Conservation (phyloP, 2,888 invertebrate species). For the Limenitis camilla region DNA sequence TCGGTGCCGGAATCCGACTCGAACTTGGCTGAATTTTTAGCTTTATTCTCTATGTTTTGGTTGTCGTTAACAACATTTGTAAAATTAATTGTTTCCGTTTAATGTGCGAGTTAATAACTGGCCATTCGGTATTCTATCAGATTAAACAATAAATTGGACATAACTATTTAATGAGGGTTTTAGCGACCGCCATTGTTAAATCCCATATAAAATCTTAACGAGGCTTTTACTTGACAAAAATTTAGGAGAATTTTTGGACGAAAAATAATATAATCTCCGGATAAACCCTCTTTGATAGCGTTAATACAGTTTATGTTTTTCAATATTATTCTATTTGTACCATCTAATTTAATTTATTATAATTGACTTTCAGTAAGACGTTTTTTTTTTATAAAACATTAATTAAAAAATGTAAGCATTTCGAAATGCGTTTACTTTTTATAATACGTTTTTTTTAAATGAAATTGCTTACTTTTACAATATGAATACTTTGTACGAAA, state of each 20-base stretch:
- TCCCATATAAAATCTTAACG: slow-evolving; percentile 14
- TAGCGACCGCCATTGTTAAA: slow-evolving; percentile 31
- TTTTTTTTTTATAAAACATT: no score
- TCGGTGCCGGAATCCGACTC: no score
- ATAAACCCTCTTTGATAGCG: not conserved
- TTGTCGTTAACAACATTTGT: slow-evolving; percentile 60
- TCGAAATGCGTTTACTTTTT: no score
- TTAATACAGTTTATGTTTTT: not conserved
- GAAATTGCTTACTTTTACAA: no score
- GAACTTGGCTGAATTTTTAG: not conserved
- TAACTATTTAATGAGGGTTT: slow-evolving; percentile 52
- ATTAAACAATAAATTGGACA: slow-evolving; percentile 53
- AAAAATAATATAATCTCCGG: not conserved
- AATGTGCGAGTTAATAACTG: slow-evolving; percentile 55
- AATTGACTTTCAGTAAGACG: not conserved
- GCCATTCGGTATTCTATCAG: slow-evolving; percentile 47
- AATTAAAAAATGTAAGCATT: no score
- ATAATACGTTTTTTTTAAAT: no score
- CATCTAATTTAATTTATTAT: not conserved
- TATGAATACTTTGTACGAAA: no score
- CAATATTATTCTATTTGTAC: not conserved
- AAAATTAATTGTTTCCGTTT: slow-evolving; percentile 66
- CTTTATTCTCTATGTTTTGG: slow-evolving; percentile 13
- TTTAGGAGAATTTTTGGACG: not conserved
- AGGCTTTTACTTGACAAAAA: slow-evolving; percentile 1